Base-by-base conservation (phyloP, 2,888 invertebrate genomes). In the Macrophya alboannulata region DNA sequence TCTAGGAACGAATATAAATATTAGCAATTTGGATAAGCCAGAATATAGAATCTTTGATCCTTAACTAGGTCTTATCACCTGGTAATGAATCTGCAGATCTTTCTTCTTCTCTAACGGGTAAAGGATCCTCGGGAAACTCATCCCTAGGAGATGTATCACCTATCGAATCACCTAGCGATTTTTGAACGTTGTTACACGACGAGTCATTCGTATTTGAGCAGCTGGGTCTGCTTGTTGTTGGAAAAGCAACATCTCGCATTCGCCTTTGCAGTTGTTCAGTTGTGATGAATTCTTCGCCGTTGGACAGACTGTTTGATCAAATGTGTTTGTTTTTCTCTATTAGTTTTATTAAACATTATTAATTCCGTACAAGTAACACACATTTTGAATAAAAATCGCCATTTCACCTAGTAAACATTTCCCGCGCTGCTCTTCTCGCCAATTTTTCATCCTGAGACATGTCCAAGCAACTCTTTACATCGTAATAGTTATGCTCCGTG, bases 371-470 rank as follows among this genome's bases (percentile, higher is more conserved):
- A 43, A 10, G 10, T 43, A 48, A 4, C 8, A 17, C 65, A 77
- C 86, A 71, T 82, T 72, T 45, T 1, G 3, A 5, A 15, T 51
- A 40, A 15, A 40, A 17, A 43, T 85, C 21, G 48, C 37, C 68
- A 79, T 48, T 87, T 87, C 93, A 97, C 97, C 96, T 97, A n/a
- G 97, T 96, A 92, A 98, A 98, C 87, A 99, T 96, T 92, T 98
- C 97, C 84, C 97, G 95, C 0, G 98, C 98, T 0, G 98, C 98
- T 94, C 97, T 97, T 87, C 98, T 95, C 0, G 98, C 98, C 48
- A 98, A 95, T 86, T 98, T 98, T 92, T 99, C 98, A 90, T 98
- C 97, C 77, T 97, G 95, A 5, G 97, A 97, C 94, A 98, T 98
- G 0, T 96, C 96, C 17, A 98, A 95, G 91, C 98, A 98, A 84